These are phyloP conservation scores for Polyergus mexicanus DNA, from an alignment of 1,140 invertebrate species.

Conservation along the genomic window DNA sequence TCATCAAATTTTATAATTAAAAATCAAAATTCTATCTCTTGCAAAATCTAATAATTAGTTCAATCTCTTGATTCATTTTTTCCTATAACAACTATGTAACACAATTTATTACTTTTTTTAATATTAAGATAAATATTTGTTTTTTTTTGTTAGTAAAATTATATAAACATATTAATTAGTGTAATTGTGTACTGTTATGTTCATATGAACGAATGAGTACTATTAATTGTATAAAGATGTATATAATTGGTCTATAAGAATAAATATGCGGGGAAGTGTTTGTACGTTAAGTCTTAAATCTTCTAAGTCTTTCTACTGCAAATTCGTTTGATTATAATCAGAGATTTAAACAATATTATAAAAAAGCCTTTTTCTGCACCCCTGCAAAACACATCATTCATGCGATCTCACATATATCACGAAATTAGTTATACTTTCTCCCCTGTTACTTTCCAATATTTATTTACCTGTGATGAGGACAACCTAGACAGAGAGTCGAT, in stretches of 20 bases:
- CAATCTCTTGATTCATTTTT: too few relatives aligned
- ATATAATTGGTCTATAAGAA: background rate
- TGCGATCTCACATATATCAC: conserved; percentile 68
- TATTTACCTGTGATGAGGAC: conserved; percentile 83
- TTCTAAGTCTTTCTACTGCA: conserved; percentile 50
- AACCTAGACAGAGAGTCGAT: conserved; percentile 85
- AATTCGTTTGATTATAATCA: conserved; percentile 48
- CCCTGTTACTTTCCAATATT: conserved; percentile 71
- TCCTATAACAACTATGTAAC: background rate
- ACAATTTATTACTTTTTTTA: conserved; percentile 18
- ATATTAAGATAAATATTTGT: background rate
- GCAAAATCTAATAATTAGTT: background rate
- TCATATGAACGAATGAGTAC: background rate
- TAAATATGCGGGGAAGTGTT: conserved; percentile 10
- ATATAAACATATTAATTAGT: background rate
- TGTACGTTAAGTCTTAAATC: conserved; percentile 53
- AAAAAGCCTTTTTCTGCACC: conserved; percentile 63
- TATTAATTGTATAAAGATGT: conserved; percentile 1
- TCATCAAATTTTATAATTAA: background rate
- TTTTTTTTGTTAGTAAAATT: conserved; percentile 33
- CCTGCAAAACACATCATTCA: conserved; percentile 69
- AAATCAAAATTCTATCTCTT: conserved; percentile 15
- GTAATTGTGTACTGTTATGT: conserved; percentile 6
- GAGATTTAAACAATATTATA: conserved; percentile 53
- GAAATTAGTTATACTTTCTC: conserved; percentile 67